Percentiles rank a stretch among this genome's conserved stretches.
Conservation (phyloP, 2,113 vertebrate genomes). For the Cisticola juncidis region DNA sequence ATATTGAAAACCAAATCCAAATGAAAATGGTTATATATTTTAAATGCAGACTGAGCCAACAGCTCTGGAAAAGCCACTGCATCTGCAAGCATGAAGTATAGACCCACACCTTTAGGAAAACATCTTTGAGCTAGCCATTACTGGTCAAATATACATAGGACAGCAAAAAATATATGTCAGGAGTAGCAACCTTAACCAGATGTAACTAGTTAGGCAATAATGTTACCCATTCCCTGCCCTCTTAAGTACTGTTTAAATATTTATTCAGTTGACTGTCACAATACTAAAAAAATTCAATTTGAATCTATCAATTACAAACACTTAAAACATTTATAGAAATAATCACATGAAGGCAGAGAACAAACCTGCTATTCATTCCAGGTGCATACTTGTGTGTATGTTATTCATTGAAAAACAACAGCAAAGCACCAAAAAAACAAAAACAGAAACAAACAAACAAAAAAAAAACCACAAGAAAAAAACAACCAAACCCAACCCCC, state of each 20-base stretch:
- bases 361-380: background rate
- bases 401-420: background rate
- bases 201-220: background rate
- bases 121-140: accelerated
- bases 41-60: background rate
- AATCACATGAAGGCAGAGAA: background rate
- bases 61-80: background rate
- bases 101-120: background rate
- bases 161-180: background rate
- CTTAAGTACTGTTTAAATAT: background rate
- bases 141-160: background rate
- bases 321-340: background rate
- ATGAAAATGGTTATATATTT: background rate
- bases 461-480: background rate
- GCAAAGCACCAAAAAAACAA: background rate
- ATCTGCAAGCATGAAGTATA: background rate
- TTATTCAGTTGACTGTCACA: background rate
- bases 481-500: background rate
- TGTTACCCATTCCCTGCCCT: background rate
- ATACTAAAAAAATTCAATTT: background rate
- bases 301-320: background rate
- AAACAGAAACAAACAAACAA: background rate
- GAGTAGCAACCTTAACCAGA: background rate
- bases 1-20: background rate
- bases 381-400: background rate